Evolutionary conservation across 2,113 vertebrate genomes (phyloP).

Genomic region (Caloenas nicobarica): DNA sequence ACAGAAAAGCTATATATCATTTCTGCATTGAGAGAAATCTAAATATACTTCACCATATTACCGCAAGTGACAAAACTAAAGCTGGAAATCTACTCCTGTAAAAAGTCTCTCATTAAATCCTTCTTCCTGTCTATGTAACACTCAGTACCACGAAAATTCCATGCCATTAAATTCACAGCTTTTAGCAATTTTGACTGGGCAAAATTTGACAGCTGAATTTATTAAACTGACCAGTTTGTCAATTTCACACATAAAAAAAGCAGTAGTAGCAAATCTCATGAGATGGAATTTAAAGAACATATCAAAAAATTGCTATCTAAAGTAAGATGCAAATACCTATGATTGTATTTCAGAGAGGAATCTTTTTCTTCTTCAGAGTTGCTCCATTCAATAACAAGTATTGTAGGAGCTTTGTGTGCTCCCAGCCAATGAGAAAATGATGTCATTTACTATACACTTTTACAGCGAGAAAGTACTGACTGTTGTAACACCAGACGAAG

Average conservation of each 20-base stretch:
- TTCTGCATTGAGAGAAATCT: conserved; percentile 50
- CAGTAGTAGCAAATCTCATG: conserved; percentile 62
- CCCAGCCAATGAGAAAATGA: conserved; percentile 9
- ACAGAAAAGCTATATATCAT: conserved; percentile 47
- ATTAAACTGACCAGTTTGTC: conserved; percentile 75
- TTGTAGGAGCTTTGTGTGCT: background rate
- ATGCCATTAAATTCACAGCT: conserved; percentile 68
- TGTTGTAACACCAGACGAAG: background rate
- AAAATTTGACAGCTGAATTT: conserved; percentile 77
- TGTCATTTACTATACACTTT: conserved; percentile 1
- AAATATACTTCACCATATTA: conserved; percentile 50
- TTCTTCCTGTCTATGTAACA: conserved; percentile 1
- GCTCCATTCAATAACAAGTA: conserved; percentile 19
- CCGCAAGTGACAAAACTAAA: conserved; percentile 60
- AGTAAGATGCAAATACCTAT: conserved; percentile 50
- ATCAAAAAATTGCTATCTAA: conserved; percentile 49
- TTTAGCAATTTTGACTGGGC: conserved; percentile 72
- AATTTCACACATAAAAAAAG: conserved; percentile 71
- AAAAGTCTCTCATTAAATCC: conserved; percentile 68
- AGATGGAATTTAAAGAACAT: conserved; percentile 64
- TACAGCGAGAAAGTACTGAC: background rate
- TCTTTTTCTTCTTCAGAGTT: conserved; percentile 48
- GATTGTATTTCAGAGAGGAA: background rate
- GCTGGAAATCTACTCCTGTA: conserved; percentile 55
- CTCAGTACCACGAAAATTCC: conserved; percentile 60